A percentile compares a stretch with the other conserved stretches of the same genome.
phyloP scores from a whole-genome alignment of 2,797 vertebrate species.

The Scyliorhinus canicula region DNA sequence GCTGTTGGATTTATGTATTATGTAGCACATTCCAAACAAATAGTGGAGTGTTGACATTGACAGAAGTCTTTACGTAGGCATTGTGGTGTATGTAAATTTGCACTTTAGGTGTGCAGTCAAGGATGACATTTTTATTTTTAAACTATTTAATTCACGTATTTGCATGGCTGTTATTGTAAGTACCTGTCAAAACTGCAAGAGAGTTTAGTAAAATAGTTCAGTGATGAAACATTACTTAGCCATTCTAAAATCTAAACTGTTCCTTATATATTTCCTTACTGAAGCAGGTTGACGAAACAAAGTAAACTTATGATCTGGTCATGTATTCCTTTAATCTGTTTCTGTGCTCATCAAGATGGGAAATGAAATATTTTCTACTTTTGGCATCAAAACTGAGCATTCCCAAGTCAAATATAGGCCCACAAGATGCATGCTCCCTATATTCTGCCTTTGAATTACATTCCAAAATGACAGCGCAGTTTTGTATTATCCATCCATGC shows the following conservation, averaged over 20 bases:
- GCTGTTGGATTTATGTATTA: not conserved
- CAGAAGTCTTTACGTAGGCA: not conserved
- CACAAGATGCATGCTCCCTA: not conserved
- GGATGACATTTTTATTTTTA: not conserved
- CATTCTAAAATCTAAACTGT: not conserved
- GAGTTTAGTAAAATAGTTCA: not conserved
- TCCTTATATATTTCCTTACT: not conserved
- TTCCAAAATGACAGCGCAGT: not conserved
- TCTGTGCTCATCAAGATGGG: not conserved
- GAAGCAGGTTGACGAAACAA: not conserved
- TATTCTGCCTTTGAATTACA: not conserved
- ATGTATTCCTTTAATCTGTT: not conserved
- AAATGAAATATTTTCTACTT: not conserved
- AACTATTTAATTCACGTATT: not conserved
- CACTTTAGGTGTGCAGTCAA: not conserved
- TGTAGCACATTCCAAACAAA: not conserved
- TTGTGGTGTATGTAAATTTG: not conserved
- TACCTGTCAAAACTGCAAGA: not conserved
- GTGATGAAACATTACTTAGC: not conserved
- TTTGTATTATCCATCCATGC: not conserved
- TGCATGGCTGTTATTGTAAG: not conserved
- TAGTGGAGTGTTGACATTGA: not conserved
- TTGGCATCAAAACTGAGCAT: not conserved
- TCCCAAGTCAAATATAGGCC: not conserved
- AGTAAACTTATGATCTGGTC: not conserved